Conservation (phyloP, 2,888 invertebrate genomes). For the Caenorhabditis angaria region DNA sequence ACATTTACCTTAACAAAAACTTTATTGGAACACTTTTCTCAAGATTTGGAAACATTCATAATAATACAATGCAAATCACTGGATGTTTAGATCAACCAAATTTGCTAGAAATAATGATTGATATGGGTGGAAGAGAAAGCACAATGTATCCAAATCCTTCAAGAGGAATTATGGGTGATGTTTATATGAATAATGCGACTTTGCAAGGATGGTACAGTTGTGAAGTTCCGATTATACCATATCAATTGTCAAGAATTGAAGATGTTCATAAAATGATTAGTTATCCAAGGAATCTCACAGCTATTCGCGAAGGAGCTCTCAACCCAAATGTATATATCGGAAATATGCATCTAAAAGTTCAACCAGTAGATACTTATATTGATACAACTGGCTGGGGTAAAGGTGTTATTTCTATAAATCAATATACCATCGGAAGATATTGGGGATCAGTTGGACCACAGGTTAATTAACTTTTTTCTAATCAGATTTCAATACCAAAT, state of each 20-base stretch:
- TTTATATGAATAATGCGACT: constrained; percentile 30
- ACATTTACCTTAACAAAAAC: constrained; percentile 29
- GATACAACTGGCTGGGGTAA: constrained; percentile 67
- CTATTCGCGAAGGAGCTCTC: not conserved
- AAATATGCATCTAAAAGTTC: constrained; percentile 23
- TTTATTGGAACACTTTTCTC: constrained; percentile 36
- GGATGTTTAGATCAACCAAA: constrained; percentile 33
- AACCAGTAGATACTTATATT: constrained; percentile 53
- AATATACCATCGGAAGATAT: constrained; percentile 76
- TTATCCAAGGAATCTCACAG: not conserved
- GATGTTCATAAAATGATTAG: not conserved
- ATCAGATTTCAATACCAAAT: not conserved
- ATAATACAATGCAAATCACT: constrained; percentile 32
- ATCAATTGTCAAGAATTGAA: constrained; percentile 3
- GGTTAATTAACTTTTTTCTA: constrained; percentile 17
- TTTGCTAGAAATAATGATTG: constrained; percentile 31
- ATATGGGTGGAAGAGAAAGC: constrained; percentile 29
- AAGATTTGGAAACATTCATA: constrained; percentile 24
- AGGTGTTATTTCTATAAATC: constrained; percentile 75
- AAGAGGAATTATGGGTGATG: constrained; percentile 30
- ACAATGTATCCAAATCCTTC: constrained; percentile 29
- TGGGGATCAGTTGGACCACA: constrained; percentile 77
- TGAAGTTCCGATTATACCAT: constrained; percentile 33
- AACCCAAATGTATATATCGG: constrained; percentile 35
- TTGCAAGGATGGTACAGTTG: constrained; percentile 35